phyloP scores from a whole-genome alignment of 2,888 invertebrate species.

The Smittia sp. region DNA sequence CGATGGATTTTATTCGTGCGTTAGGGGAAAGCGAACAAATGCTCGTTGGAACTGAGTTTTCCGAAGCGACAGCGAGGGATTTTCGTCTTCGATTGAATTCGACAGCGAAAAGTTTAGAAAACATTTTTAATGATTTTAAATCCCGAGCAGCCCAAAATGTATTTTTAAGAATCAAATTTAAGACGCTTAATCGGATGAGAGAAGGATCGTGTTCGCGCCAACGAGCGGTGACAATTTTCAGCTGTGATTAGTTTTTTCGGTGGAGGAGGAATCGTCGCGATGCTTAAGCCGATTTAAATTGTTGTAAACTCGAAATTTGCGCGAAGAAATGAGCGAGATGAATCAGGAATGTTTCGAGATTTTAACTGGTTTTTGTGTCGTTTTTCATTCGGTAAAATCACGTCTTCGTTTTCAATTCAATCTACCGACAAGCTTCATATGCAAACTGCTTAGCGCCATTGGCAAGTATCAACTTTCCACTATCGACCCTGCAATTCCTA shows the following conservation, averaged over 20 bases:
- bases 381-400: too few species aligned
- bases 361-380: too few species aligned
- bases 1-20: neutral
- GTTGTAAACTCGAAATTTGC: neutral
- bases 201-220: neutral
- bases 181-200: slow-evolving; percentile 34
- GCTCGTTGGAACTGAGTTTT: neutral
- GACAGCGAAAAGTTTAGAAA: neutral
- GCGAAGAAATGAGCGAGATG: neutral
- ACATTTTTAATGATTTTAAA: slow-evolving; percentile 19
- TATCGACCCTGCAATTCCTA: too few species aligned
- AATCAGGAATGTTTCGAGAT: neutral
- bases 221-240: slow-evolving; percentile 16
- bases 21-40: neutral
- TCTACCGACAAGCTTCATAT: neutral
- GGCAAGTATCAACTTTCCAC: too few species aligned
- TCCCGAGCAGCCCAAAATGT: neutral
- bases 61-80: neutral
- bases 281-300: slow-evolving; percentile 28
- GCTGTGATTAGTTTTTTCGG: neutral
- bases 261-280: neutral
- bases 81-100: neutral
- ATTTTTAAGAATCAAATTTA: slow-evolving; percentile 25
- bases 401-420: too few species aligned
- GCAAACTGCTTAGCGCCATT: neutral